These are phyloP conservation scores for Portevinia maculata DNA, from an alignment of 2,888 invertebrate genomes.

Conservation along the genomic window DNA sequence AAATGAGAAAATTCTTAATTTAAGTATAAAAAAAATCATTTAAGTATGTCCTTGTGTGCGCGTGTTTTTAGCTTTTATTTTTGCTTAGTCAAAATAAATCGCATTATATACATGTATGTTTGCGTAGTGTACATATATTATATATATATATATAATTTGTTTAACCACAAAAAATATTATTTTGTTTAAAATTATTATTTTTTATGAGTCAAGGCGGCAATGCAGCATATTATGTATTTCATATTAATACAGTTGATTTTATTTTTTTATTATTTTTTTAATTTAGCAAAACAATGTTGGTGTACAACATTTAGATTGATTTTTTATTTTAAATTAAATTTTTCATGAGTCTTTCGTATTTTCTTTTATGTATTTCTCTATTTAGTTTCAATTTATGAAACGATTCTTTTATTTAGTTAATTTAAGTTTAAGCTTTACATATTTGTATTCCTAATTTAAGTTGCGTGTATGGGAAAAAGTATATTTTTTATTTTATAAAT, in stretches of 20 bases:
- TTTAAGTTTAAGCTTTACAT: slow-evolving; percentile 65
- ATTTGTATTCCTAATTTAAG: slow-evolving; percentile 45
- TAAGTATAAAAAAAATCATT: slow-evolving; percentile 32
- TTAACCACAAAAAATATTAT: background rate
- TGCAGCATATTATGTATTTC: slow-evolving; percentile 52
- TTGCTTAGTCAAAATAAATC: slow-evolving; percentile 30
- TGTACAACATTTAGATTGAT: slow-evolving; percentile 43
- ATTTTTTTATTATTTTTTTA: slow-evolving; percentile 29
- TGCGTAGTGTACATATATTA: background rate
- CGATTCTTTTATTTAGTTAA: slow-evolving; percentile 65
- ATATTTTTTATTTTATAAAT: slow-evolving; percentile 33
- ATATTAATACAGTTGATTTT: slow-evolving; percentile 46
- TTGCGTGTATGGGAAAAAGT: slow-evolving; percentile 18
- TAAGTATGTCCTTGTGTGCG: slow-evolving; percentile 42
- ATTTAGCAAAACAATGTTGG: slow-evolving; percentile 36
- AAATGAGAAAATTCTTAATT: slow-evolving; percentile 1
- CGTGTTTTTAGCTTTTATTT: slow-evolving; percentile 39
- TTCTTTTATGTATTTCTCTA: slow-evolving; percentile 27
- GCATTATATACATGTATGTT: slow-evolving; percentile 46
- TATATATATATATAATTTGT: too few species aligned
- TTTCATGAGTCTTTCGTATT: background rate
- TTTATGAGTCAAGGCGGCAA: slow-evolving; percentile 30
- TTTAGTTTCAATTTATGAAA: slow-evolving; percentile 60
- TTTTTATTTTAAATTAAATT: slow-evolving; percentile 55
- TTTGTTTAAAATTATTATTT: slow-evolving; percentile 16